Base-by-base conservation (phyloP, 2,113 vertebrate species). In the Cololabis saira region DNA sequence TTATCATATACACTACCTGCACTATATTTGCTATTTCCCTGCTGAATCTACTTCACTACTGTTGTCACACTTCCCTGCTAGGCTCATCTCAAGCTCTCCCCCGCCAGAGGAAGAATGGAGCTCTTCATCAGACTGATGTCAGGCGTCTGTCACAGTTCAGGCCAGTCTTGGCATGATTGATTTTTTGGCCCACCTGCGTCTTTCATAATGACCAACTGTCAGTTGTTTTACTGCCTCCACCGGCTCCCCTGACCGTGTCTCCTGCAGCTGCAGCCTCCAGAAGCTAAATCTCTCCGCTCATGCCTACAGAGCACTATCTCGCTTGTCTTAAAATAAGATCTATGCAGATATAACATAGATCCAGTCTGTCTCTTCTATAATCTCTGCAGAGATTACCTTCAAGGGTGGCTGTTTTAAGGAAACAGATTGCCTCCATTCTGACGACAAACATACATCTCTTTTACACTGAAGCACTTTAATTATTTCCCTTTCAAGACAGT, bases 151-250 rank as follows among this genome's bases (percentile, higher is more conserved):
- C 87, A 81, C 60, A 77, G 77, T 60, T 53, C 59, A 4, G 63
- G 52, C 67, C 61, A 12, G 76, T 72, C 69, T 76, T 19, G 17
- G 55, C 18, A 9, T 83, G 88, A 91, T 87, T 88, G 87, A 89
- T 88, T 81, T 74, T 37, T 78, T 71, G 74, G 82, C 76, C 85
- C 78, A 86, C 85, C 78, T 86, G 88, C 66, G 48, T 85, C 79
- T 79, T 62, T 71, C 0, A 18, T 85, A 87, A 88, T 89, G 84
- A 89, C 88, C 83, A 80, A 77, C 82, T 83, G 87, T 84, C 80
- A 74, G 72, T 75, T 86, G 75, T 78, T 89, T 87, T 88, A 87
- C 76, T 76, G 87, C 74, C 82, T 14, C 16, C 57, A 12, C 63
- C 61, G 57, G 57, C 71, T 56, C 67, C 42, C 30, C 58, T 52